phyloP scores from a whole-genome alignment of 2,113 vertebrate genomes.

The Motacilla tschutschensis region DNA sequence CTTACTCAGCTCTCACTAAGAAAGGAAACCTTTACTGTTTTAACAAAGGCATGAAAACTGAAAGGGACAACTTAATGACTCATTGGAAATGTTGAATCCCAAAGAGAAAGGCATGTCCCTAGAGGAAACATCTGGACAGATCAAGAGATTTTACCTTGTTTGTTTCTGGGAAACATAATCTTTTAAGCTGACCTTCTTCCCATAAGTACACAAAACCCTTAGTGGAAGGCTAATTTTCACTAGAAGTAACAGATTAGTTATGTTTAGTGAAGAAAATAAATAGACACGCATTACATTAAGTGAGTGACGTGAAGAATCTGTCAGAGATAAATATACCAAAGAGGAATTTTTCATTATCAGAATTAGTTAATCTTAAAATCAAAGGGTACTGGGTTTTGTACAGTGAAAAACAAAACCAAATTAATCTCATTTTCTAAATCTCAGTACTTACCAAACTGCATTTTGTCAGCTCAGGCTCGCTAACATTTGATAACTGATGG shows the following conservation, averaged over 20 bases:
- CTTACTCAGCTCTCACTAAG: not conserved
- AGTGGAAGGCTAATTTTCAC: not conserved
- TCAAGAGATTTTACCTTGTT: slow-evolving; percentile 9
- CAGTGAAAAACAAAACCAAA: not conserved
- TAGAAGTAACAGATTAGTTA: not conserved
- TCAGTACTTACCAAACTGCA: not conserved
- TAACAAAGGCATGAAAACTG: not conserved
- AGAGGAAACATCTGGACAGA: slow-evolving; percentile 44
- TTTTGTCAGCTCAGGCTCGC: not conserved
- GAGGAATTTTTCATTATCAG: not conserved
- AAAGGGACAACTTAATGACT: not conserved
- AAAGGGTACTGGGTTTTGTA: not conserved
- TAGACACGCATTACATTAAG: not conserved
- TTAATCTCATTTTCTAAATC: not conserved
- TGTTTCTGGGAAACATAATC: not conserved
- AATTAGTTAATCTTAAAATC: not conserved
- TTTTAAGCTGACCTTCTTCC: not conserved
- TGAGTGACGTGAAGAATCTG: not conserved
- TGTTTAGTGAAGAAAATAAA: slow-evolving; percentile 17
- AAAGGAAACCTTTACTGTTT: not conserved
- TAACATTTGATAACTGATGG: not conserved
- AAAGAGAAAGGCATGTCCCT: not conserved
- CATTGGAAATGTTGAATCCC: not conserved
- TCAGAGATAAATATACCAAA: not conserved
- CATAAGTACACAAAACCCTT: not conserved